Evolutionary conservation across 1,140 invertebrate genomes (phyloP), one percentile per base, ranked within the genome.

Genomic region (Drosophila jambulina): DNA sequence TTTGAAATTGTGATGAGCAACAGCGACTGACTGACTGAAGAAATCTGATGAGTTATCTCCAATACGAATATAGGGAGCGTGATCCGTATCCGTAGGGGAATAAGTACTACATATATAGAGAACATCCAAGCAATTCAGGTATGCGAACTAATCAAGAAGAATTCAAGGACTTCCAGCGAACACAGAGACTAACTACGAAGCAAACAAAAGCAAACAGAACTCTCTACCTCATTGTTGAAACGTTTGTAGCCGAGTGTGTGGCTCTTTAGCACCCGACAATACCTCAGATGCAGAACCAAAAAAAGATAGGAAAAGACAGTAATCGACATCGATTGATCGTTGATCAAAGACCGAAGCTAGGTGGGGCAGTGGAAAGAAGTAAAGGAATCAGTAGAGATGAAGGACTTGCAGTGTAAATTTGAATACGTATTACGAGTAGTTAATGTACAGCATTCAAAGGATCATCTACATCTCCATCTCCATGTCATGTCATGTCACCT

Each of bases 71-170:
- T 17, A 56, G 34, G 38, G 56, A 60, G 42, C 23, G 63, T 62
- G 58, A 67, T 67, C 42, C 29, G 59, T 61, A 61, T 40, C 42
- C 42, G 46, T 42, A 82, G 61, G 54, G 54, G 51, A 71, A 72
- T 72, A 74, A 72, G 70, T 72, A 74, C 70, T 72, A 74, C 53
- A 72, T 72, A 72, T 32, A 45, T 45, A 57, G 59, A 57, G 62
- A 83, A 82, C 85, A 90, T 90, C 85, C 85, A 90, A 90, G 86
- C 75, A 90, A 90, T 90, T 90, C 85, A 90, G 85, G 85, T 90
- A 90, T 86, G 84, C 80, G 72, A 90, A 85, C 74, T 74, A 85
- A 68, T 82, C 75, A 82, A 77, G 70, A 82, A 77, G 70, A 80
- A 90, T 91, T 90, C 85, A 90, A 90, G 85, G 85, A 90, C 85